Base-by-base conservation (phyloP, 2,888 invertebrate species). In the Rhamnusium bicolor region DNA sequence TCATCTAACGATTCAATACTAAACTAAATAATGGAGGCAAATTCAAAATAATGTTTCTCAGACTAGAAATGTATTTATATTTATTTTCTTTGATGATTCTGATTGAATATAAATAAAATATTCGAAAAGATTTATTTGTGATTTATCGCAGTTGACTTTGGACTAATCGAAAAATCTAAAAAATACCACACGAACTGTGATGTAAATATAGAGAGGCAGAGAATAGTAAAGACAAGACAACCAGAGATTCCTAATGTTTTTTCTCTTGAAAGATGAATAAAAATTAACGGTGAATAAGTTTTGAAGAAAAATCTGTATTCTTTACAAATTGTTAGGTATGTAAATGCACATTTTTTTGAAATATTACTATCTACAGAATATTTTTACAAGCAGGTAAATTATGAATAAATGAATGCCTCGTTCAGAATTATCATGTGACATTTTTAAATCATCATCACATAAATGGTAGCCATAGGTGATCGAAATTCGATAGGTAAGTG, bases 1-100 rank as follows among this genome's bases (percentile, higher is more conserved):
- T 81, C 85, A 84, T 85, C 86, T 83, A 73, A 67, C 73, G 71
- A 72, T 29, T 49, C 51, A 32, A 19, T 62, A 46, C 46, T n/a
- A 65, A 71, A 78, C 77, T 74, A 76, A 70, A 76, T 71, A 61
- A 62, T 74, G 62, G 77, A 74, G 75, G 78, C 66, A 77, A 75
- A 73, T 78, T 79, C 72, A 60, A 79, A 79, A 71, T 61, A 0
- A 0, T 53, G 2, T 0, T 32, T 7, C 4, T 12, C 40, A 32
- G 14, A 29, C 8, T 12, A 5, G 19, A 4, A 8, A 14, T n/a
- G n/a, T n/a, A n/a, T n/a, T n/a, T n/a, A n/a, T n/a, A 18, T 32
- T 60, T 32, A 60, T 18, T 16, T 60, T 19, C 18, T 21, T 40
- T 40, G 40, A 53, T 53, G n/a, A 27, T 12, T n/a, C 14, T 14